Evolutionary conservation across 2,797 vertebrate genomes (phyloP).

Genomic region (Artibeus lituratus): DNA sequence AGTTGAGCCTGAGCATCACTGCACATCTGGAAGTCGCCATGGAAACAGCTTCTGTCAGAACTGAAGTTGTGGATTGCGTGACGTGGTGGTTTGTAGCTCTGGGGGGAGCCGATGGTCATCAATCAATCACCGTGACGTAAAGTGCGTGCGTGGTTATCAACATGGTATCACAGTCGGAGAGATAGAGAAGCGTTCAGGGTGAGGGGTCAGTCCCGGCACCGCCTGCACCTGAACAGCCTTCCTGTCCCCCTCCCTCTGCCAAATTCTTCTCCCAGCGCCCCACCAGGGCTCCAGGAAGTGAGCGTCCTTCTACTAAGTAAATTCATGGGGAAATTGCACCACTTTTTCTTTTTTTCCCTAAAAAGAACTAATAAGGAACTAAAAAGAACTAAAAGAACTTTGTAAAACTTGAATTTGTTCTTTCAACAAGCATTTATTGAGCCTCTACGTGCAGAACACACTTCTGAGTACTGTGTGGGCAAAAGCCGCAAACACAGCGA

Average conservation of each 20-base stretch:
- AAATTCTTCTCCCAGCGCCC: not conserved
- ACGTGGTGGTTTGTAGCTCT: not conserved
- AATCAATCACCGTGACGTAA: not conserved
- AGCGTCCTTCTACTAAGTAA: not conserved
- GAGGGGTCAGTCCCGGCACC: not conserved
- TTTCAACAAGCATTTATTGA: not conserved
- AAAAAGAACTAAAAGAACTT: too few species aligned
- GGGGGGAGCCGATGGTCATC: not conserved
- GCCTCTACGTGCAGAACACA: not conserved
- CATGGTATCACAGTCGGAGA: not conserved
- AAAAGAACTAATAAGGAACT: not conserved
- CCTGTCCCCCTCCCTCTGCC: not conserved
- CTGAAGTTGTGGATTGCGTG: not conserved
- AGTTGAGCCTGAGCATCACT: not conserved
- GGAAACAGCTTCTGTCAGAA: not conserved
- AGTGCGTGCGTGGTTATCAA: not conserved
- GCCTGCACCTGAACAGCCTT: not conserved
- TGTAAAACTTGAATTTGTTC: not conserved
- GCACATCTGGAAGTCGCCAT: not conserved
- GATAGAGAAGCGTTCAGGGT: not conserved
- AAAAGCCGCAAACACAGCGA: not conserved
- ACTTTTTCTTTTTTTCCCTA: not conserved
- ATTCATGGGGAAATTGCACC: not conserved
- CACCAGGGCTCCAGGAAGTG: not conserved
- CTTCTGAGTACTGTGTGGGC: not conserved